Evolutionary conservation across 2,888 invertebrate species (phyloP).

Genomic region (Apamea crenata): DNA sequence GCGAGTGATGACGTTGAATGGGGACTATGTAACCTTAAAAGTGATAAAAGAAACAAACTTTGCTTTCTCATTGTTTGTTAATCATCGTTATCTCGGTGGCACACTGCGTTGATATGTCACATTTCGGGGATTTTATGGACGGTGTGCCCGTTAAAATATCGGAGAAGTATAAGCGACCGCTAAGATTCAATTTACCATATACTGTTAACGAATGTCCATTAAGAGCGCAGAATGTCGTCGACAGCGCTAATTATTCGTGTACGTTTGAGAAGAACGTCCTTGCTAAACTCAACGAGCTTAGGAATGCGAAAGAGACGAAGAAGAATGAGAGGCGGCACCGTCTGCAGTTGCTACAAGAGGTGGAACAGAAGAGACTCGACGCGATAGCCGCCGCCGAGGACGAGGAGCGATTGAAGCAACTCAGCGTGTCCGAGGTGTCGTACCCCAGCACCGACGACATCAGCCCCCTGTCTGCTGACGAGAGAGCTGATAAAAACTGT

Average conservation of each 20-base stretch:
- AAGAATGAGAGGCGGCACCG: slow-evolving; percentile 91
- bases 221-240: slow-evolving; percentile 83
- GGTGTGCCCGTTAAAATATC: slow-evolving; percentile 97
- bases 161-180: slow-evolving; percentile 96
- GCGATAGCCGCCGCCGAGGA: slow-evolving; percentile 87
- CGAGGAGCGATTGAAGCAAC: slow-evolving; percentile 89
- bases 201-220: slow-evolving; percentile 80
- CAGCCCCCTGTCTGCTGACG: slow-evolving; percentile 88
- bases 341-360: slow-evolving; percentile 90
- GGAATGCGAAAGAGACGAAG: slow-evolving; percentile 91
- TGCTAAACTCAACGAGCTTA: slow-evolving; percentile 93
- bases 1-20: slow-evolving; percentile 86
- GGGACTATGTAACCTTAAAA: slow-evolving; percentile 88
- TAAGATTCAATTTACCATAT: slow-evolving; percentile 89
- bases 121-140: slow-evolving; percentile 93
- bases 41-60: slow-evolving; percentile 86
- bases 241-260: slow-evolving; percentile 91
- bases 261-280: slow-evolving; percentile 93
- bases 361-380: slow-evolving; percentile 89
- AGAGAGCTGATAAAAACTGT: slow-evolving; percentile 83
- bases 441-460: slow-evolving; percentile 92
- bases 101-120: slow-evolving; percentile 85
- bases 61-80: slow-evolving; percentile 85
- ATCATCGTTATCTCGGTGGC: slow-evolving; percentile 73
- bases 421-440: slow-evolving; percentile 90